Evolutionary conservation across 1,140 invertebrate genomes (phyloP).

Genomic region (Paraescarpia echinospica): DNA sequence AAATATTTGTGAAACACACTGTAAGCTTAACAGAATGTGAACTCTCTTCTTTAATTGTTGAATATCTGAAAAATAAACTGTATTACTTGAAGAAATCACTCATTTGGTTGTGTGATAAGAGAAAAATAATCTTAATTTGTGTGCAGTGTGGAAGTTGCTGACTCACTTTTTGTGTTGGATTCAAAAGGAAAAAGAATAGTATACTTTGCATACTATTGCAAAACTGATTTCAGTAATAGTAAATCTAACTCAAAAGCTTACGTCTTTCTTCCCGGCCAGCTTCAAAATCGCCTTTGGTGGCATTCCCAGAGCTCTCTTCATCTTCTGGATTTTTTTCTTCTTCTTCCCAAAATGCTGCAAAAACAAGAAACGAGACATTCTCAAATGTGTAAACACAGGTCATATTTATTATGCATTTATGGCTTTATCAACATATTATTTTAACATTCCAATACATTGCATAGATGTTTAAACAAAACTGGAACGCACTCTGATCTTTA

Average conservation of each 20-base stretch:
- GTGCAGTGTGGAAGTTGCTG: no score
- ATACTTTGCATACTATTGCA: neutral
- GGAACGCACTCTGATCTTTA: neutral
- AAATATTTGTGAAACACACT: no score
- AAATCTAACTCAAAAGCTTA: neutral
- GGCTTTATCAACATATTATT: no score
- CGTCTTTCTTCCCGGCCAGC: neutral
- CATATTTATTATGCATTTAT: neutral
- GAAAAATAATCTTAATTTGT: no score
- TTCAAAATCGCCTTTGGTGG: neutral
- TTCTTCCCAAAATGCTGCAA: conserved; percentile 41
- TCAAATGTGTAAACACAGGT: neutral
- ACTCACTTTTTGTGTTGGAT: no score
- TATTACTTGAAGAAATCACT: no score
- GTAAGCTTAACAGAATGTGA: no score
- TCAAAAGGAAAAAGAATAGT: no score
- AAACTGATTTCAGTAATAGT: neutral
- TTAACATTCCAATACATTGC: no score
- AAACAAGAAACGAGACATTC: conserved; percentile 23
- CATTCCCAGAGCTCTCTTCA: conserved; percentile 19
- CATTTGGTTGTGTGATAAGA: no score
- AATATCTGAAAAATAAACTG: no score
- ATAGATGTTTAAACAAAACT: neutral
- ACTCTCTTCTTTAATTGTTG: no score
- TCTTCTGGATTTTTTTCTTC: conserved; percentile 34